Evolutionary conservation across 35 echinoderm and acorn worm genomes (phyloP).

Genomic region (Nesometra sesokonis): DNA sequence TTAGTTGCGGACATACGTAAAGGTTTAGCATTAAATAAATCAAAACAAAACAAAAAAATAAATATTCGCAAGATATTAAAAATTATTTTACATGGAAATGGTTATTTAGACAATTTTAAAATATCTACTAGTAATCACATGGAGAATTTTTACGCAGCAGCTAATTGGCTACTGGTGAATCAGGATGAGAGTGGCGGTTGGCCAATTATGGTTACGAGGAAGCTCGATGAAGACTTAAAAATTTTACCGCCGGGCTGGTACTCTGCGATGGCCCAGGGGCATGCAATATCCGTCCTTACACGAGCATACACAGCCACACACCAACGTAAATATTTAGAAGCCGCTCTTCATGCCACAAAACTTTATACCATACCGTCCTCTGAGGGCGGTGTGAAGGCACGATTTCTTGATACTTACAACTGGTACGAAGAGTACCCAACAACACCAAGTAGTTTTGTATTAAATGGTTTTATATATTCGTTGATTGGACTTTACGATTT

Average conservation of each 20-base stretch:
- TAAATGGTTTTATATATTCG: constrained; percentile 90
- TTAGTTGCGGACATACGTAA: constrained; percentile 57
- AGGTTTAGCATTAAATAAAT: constrained; percentile 31
- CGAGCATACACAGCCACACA: constrained; percentile 51
- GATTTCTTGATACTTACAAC: constrained; percentile 64
- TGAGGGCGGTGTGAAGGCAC: constrained; percentile 63
- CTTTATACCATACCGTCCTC: constrained; percentile 46
- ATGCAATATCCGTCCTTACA: constrained; percentile 68
- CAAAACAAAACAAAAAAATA: constrained; percentile 33
- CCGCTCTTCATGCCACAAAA: constrained; percentile 50
- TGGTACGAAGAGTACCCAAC: constrained; percentile 98
- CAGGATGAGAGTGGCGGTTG: constrained; percentile 73
- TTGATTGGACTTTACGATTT: constrained; percentile 81
- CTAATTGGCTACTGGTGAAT: constrained; percentile 62
- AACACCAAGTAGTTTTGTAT: constrained; percentile 65
- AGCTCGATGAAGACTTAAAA: constrained; percentile 46
- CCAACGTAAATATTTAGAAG: constrained; percentile 33
- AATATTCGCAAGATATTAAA: constrained; percentile 32
- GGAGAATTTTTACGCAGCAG: constrained; percentile 69
- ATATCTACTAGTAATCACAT: constrained; percentile 59
- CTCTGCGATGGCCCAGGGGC: constrained; percentile 86
- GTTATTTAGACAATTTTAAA: constrained; percentile 59
- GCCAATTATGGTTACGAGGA: constrained; percentile 57
- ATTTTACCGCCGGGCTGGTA: constrained; percentile 64
- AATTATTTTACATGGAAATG: constrained; percentile 52